These are phyloP conservation scores for Apodemia mormo DNA, from an alignment of 2,888 invertebrate genomes.

Conservation along the genomic window DNA sequence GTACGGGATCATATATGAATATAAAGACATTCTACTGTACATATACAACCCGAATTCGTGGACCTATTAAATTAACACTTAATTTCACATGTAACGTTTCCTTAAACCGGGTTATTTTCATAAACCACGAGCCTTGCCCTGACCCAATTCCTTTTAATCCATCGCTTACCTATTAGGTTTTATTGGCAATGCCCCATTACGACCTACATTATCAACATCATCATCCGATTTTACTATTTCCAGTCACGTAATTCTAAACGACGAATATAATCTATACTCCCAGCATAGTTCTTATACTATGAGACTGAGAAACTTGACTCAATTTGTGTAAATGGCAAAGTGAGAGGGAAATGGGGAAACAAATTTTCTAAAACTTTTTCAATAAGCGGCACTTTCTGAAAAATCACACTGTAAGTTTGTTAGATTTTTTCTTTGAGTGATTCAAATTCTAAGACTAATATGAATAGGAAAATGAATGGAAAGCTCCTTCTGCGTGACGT, in stretches of 20 bases:
- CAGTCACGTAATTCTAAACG: slow-evolving; percentile 80
- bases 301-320: slow-evolving; percentile 44
- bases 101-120: slow-evolving; percentile 66
- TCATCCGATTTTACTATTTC: slow-evolving; percentile 81
- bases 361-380: slow-evolving; percentile 57
- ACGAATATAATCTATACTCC: slow-evolving; percentile 73
- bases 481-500: slow-evolving; percentile 75
- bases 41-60: slow-evolving; percentile 4
- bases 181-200: slow-evolving; percentile 80
- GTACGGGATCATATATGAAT: not conserved
- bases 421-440: slow-evolving; percentile 40
- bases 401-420: slow-evolving; percentile 10
- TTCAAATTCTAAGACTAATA: slow-evolving; percentile 77
- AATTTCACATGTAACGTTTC: slow-evolving; percentile 37
- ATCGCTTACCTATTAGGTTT: slow-evolving; percentile 82
- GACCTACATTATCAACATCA: slow-evolving; percentile 81
- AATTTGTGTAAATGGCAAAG: slow-evolving; percentile 56
- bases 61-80: slow-evolving; percentile 18
- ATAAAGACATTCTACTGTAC: not conserved
- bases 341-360: slow-evolving; percentile 45
- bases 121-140: slow-evolving; percentile 72
- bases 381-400: slow-evolving; percentile 39
- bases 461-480: slow-evolving; percentile 78
- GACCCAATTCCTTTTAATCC: slow-evolving; percentile 79
- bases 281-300: slow-evolving; percentile 38